Evolutionary conservation across 1,140 invertebrate genomes (phyloP).

Genomic region (Radopholus similis): DNA sequence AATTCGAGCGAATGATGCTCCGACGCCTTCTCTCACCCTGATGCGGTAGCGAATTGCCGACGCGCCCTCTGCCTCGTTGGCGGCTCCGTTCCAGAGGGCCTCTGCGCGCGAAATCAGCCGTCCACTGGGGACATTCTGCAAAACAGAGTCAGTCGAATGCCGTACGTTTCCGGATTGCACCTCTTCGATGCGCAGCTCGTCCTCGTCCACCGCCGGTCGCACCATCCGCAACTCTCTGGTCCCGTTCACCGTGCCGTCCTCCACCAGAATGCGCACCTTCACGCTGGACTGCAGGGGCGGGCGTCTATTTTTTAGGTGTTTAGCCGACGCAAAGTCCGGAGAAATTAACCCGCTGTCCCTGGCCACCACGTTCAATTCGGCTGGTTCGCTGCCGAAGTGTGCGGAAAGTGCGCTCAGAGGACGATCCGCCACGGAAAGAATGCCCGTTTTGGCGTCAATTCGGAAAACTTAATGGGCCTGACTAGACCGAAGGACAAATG

Average conservation of each 20-base stretch:
- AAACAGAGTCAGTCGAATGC: no score
- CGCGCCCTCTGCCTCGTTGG: no score
- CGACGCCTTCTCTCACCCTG: no score
- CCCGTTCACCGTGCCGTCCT: not conserved
- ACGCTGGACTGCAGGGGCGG: not conserved
- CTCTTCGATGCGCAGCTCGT: no score
- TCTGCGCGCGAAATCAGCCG: no score
- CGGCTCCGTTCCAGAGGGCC: no score
- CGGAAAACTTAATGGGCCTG: conserved; percentile 13
- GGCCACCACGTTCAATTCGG: conserved; percentile 16
- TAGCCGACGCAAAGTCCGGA: not conserved
- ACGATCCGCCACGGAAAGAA: not conserved
- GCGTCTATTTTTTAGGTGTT: not conserved
- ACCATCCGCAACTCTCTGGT: not conserved
- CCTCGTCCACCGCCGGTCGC: not conserved
- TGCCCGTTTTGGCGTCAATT: conserved; percentile 2
- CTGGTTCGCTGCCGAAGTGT: conserved; percentile 2
- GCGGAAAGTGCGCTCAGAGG: conserved; percentile 13
- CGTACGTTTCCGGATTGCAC: no score
- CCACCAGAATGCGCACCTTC: not conserved
- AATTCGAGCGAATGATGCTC: no score
- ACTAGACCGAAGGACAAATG: conserved; percentile 2
- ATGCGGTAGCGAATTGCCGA: no score
- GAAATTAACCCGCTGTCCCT: conserved; percentile 11
- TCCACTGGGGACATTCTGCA: no score